Conservation (phyloP, 2,888 invertebrate genomes). For the Muschampia plurimacula region DNA sequence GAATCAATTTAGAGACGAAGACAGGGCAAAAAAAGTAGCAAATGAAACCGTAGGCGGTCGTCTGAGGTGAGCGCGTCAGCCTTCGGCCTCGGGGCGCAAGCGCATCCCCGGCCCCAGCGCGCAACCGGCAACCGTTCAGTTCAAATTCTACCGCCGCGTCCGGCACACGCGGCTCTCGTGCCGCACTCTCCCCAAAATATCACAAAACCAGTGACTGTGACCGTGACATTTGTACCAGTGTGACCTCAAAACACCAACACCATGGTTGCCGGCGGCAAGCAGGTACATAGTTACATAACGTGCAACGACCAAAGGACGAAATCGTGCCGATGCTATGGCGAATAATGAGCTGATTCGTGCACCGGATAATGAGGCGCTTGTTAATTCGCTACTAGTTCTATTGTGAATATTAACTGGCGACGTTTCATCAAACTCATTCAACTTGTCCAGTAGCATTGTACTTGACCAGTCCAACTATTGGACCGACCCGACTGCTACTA, state of each 20-base stretch:
- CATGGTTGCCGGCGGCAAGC: slow-evolving; percentile 85
- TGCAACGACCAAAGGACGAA: slow-evolving; percentile 54
- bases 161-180: slow-evolving; percentile 79
- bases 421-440: not conserved
- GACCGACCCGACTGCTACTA: not conserved
- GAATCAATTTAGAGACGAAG: slow-evolving; percentile 56
- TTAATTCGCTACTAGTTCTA: slow-evolving; percentile 11
- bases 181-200: slow-evolving; percentile 52
- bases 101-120: slow-evolving; percentile 51
- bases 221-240: slow-evolving; percentile 71
- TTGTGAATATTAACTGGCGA: slow-evolving; percentile 18
- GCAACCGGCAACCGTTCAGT: slow-evolving; percentile 65
- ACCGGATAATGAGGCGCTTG: slow-evolving; percentile 15
- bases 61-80: slow-evolving; percentile 60
- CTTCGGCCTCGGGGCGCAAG: slow-evolving; percentile 57
- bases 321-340: slow-evolving; percentile 28
- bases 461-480: not conserved
- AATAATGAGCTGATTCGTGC: slow-evolving; percentile 14
- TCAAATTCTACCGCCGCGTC: slow-evolving; percentile 81
- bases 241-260: slow-evolving; percentile 60
- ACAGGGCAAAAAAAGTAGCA: slow-evolving; percentile 56
- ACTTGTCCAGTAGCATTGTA: slow-evolving; percentile 1
- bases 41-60: slow-evolving; percentile 53
- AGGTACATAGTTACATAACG: slow-evolving; percentile 66
- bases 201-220: slow-evolving; percentile 57